A percentile compares a stretch with the other conserved stretches of the same genome.
Conservation (phyloP, 2,797 vertebrate genomes). For the Valencia hispanica region DNA sequence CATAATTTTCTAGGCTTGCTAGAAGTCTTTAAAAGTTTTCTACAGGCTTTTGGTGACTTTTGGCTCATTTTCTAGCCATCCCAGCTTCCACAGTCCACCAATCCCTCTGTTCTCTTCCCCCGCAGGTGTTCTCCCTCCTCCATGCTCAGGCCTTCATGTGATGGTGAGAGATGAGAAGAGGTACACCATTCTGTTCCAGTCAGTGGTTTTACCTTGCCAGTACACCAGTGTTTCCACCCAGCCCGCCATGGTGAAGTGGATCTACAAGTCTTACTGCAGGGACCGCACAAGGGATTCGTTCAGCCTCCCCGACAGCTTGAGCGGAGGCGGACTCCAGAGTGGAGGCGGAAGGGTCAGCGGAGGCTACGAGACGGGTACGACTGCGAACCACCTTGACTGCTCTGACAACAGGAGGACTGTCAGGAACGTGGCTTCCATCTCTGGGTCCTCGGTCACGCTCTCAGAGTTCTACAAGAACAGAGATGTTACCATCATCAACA, state of each 20-base stretch:
- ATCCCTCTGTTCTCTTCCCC: conserved; percentile 17
- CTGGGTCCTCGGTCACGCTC: conserved; percentile 86
- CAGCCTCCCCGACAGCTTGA: conserved; percentile 64
- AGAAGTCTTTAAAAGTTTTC: not conserved
- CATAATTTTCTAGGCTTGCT: not conserved
- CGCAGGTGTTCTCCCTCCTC: conserved; percentile 56
- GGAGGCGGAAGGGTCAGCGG: conserved; percentile 15
- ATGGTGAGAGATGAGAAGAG: conserved; percentile 88
- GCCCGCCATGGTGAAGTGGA: conserved; percentile 90
- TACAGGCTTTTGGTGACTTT: not conserved
- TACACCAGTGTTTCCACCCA: conserved; percentile 90
- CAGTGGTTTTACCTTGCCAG: conserved; percentile 88
- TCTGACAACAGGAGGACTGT: conserved; percentile 91
- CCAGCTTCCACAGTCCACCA: conserved; percentile 13
- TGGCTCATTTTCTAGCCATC: not conserved
- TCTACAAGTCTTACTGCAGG: conserved; percentile 94
- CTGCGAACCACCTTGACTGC: conserved; percentile 84
- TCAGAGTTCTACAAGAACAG: conserved; percentile 93
- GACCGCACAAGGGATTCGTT: conserved; percentile 89
- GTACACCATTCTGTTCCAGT: conserved; percentile 90
- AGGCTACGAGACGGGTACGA: conserved; percentile 79
- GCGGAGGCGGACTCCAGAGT: conserved; percentile 39
- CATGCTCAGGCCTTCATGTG: conserved; percentile 82
- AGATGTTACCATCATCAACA: conserved; percentile 90
- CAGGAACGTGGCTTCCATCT: conserved; percentile 89